phyloP scores from a whole-genome alignment of 2,888 invertebrate genomes.

The Epistrophe grossulariae region DNA sequence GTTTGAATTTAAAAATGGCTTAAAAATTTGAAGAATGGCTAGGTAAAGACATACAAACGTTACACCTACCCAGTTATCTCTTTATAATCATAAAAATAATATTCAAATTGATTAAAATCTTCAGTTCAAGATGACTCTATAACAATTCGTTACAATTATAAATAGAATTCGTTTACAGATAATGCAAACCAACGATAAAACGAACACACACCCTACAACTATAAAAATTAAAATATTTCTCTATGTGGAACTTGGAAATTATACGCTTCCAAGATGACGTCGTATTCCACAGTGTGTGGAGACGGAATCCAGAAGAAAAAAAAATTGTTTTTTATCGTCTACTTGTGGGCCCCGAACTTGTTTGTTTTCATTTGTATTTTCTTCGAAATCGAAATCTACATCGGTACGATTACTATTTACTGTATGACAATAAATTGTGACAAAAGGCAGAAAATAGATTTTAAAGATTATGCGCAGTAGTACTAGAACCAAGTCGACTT shows the following conservation, averaged over 20 bases:
- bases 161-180: too few relatives aligned
- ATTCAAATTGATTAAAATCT: too few relatives aligned
- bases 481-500: neutral
- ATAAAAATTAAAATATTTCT: neutral
- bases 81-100: too few relatives aligned
- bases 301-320: slow-evolving; percentile 2
- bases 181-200: too few relatives aligned
- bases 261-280: neutral
- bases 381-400: slow-evolving; percentile 20
- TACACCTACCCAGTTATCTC: too few relatives aligned
- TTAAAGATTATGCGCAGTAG: slow-evolving; percentile 52
- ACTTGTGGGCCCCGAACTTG: slow-evolving; percentile 45
- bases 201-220: neutral
- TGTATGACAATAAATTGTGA: slow-evolving; percentile 23
- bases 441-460: slow-evolving; percentile 24
- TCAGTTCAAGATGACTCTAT: too few relatives aligned
- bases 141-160: too few relatives aligned
- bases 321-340: slow-evolving; percentile 43
- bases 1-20: too few relatives aligned
- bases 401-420: neutral
- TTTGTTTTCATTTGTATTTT: slow-evolving; percentile 55
- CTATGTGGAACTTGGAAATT: slow-evolving; percentile 1
- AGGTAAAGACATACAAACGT: too few relatives aligned
- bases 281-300: neutral
- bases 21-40: too few relatives aligned